Percentiles rank a stretch among this genome's conserved stretches.
Evolutionary conservation across 2,888 invertebrate genomes (phyloP).

Genomic region (Marasmarcha lunaedactyla): DNA sequence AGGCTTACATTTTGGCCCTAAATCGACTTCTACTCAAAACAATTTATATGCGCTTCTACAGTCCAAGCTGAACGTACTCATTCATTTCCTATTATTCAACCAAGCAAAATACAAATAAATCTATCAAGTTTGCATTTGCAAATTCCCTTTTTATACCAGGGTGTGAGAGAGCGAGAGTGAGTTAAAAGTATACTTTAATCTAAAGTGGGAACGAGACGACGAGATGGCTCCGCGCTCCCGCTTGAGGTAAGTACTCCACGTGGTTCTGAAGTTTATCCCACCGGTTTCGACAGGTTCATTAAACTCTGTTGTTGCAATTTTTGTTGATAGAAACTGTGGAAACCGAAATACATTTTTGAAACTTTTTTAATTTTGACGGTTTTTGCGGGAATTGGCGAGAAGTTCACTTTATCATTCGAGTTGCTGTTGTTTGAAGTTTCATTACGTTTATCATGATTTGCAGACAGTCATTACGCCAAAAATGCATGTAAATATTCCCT

Average conservation of each 20-base stretch:
- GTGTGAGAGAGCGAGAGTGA: conserved; percentile 62
- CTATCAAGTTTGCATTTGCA: conserved; percentile 13
- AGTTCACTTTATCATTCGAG: no score
- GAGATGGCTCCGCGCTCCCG: conserved; percentile 52
- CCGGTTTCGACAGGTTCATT: conserved; percentile 26
- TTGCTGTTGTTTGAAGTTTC: no score
- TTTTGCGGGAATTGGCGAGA: no score
- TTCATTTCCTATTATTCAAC: neutral
- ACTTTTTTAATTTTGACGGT: no score
- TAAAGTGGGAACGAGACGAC: conserved; percentile 66
- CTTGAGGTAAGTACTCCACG: conserved; percentile 65
- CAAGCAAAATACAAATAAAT: neutral
- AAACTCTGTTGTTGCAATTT: conserved; percentile 19
- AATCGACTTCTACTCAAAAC: no score
- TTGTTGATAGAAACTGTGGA: conserved; percentile 9
- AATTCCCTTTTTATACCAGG: conserved; percentile 25
- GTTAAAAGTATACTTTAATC: conserved; percentile 27
- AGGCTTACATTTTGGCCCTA: conserved; percentile 19
- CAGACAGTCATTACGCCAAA: no score
- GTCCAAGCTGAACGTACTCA: neutral
- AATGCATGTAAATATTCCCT: no score
- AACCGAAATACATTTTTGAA: no score
- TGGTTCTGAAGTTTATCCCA: conserved; percentile 34
- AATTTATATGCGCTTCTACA: conserved; percentile 10
- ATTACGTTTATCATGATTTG: no score